phyloP scores from a whole-genome alignment of 1,140 invertebrate genomes.

The Calycopis cecrops region DNA sequence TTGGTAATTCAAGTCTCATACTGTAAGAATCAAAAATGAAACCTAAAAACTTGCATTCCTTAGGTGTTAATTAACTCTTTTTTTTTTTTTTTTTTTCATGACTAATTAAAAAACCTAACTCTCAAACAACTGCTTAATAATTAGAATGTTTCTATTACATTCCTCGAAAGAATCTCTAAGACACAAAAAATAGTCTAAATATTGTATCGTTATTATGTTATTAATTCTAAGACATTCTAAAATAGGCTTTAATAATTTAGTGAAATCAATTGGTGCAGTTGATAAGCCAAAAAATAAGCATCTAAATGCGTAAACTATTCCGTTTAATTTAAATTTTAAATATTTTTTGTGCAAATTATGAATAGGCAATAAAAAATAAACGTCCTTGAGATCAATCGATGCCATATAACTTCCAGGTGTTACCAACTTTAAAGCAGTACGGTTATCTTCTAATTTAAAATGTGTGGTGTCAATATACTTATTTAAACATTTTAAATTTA shows the following conservation, averaged over 20 bases:
- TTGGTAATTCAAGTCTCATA: too few relatives aligned
- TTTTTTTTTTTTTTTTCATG: too few relatives aligned
- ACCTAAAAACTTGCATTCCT: too few relatives aligned
- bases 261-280: constrained; percentile 12
- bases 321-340: constrained; percentile 5
- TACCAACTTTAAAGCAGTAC: background rate
- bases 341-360: constrained; percentile 3
- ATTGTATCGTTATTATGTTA: background rate
- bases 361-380: constrained; percentile 9
- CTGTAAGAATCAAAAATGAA: too few relatives aligned
- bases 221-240: constrained; percentile 1
- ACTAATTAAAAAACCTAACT: too few relatives aligned
- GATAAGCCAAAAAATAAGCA: constrained; percentile 4
- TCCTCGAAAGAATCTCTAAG: too few relatives aligned
- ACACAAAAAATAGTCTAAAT: too few relatives aligned
- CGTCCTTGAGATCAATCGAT: constrained; percentile 5
- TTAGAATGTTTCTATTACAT: too few relatives aligned
- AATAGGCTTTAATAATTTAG: constrained; percentile 13
- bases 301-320: constrained; percentile 6
- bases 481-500: too few relatives aligned
- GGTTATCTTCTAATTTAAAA: background rate
- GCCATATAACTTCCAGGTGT: background rate
- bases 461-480: too few relatives aligned
- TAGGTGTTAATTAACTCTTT: too few relatives aligned
- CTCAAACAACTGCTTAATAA: too few relatives aligned